Percentiles rank a stretch among this genome's conserved stretches.
phyloP scores from a whole-genome alignment of 2,797 vertebrate genomes.

The Jordanella pulchra region DNA sequence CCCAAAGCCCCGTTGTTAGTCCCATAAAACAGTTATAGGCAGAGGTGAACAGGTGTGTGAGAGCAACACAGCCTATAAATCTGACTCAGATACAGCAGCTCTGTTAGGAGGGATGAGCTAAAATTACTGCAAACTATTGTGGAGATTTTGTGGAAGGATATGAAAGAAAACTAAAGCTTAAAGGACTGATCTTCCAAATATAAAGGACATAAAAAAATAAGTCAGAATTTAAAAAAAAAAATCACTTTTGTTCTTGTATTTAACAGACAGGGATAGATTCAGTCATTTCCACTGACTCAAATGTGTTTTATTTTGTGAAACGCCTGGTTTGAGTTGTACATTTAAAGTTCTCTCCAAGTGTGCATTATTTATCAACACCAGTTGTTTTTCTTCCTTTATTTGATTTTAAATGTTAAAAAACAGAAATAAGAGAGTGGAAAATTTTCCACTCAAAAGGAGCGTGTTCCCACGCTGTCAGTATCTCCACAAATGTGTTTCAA shows the following conservation, averaged over 20 bases:
- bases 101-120: too few relatives aligned
- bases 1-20: not conserved
- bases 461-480: slow-evolving; percentile 16
- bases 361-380: not conserved
- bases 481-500: slow-evolving; percentile 14
- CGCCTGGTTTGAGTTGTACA: not conserved
- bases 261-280: not conserved
- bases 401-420: slow-evolving; percentile 2
- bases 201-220: not conserved
- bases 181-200: not conserved
- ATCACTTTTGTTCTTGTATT: not conserved
- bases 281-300: not conserved
- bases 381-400: not conserved
- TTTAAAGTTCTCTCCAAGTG: not conserved
- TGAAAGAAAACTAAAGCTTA: not conserved
- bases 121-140: too few relatives aligned
- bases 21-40: not conserved
- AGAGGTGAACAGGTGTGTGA: not conserved
- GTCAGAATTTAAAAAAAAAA: too few relatives aligned
- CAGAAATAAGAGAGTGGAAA: not conserved
- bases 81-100: not conserved
- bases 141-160: too few relatives aligned
- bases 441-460: not conserved
- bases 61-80: not conserved
- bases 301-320: not conserved